A percentile compares a stretch with the other conserved stretches of the same genome.
Evolutionary conservation across 1,140 invertebrate species (phyloP).

Genomic region (Euschistus heros): DNA sequence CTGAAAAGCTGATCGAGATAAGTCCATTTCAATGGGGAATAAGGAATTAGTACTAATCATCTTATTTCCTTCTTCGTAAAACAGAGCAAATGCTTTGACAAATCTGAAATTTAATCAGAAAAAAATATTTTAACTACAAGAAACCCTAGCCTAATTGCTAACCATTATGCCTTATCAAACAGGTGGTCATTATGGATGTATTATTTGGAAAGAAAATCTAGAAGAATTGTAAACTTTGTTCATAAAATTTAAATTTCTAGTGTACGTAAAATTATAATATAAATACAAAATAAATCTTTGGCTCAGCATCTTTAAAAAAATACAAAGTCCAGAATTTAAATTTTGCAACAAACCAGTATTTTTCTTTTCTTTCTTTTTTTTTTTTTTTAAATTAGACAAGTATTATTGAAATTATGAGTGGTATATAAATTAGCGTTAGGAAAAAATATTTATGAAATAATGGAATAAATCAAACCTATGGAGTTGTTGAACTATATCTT

Average conservation of each 20-base stretch:
- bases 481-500: conserved; percentile 79
- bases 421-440: not conserved
- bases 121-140: not conserved
- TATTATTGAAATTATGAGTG: not conserved
- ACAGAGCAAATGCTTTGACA: conserved; percentile 41
- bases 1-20: conserved; percentile 82
- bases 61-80: conserved; percentile 41
- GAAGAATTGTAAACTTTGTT: not conserved
- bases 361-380: not conserved
- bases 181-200: not conserved
- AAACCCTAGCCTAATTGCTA: not conserved
- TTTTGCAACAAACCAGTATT: not conserved
- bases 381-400: not conserved
- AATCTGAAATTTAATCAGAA: conserved; percentile 35
- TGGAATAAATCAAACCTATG: conserved; percentile 39
- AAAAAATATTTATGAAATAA: not conserved
- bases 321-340: not conserved
- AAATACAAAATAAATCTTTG: not conserved
- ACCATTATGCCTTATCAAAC: not conserved
- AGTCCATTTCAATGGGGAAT: conserved; percentile 94
- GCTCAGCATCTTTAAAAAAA: not conserved
- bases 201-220: not conserved
- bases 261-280: not conserved
- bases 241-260: not conserved
- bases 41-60: conserved; percentile 63